Conservation (phyloP, 2,797 vertebrate genomes). For the Percopsis omiscomaycus region DNA sequence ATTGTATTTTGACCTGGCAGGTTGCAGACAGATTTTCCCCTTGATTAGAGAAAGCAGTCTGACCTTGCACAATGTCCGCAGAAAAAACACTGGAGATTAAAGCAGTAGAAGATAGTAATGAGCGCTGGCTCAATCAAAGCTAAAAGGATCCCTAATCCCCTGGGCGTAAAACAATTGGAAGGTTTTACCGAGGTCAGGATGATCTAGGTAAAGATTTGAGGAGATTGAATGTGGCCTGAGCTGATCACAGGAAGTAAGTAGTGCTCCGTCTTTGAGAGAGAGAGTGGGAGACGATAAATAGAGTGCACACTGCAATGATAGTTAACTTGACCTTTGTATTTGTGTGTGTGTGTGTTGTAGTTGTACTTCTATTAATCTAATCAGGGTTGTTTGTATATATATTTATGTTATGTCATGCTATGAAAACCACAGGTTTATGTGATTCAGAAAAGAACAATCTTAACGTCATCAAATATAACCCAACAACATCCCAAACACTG, state of each 20-base stretch:
- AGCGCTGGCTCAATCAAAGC: constrained; percentile 21
- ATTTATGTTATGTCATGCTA: no score
- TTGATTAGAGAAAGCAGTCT: constrained; percentile 5
- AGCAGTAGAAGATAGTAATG: constrained; percentile 8
- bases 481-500: constrained; percentile 3
- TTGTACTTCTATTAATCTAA: neutral
- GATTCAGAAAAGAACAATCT: no score
- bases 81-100: constrained; percentile 17
- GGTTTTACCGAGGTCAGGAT: neutral
- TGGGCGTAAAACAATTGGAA: constrained; percentile 44
- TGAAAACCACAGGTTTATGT: no score
- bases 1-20: constrained; percentile 14
- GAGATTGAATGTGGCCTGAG: constrained; percentile 38
- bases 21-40: constrained; percentile 4
- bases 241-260: constrained; percentile 13
- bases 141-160: constrained; percentile 61
- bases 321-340: no score
- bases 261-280: no score
- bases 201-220: constrained; percentile 26
- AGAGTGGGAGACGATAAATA: no score
- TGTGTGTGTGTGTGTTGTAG: neutral
- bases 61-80: neutral
- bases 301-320: no score
- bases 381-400: no score
- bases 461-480: neutral